phyloP scores from a whole-genome alignment of 2,888 invertebrate species.

The Vannuccia rotundouncinata region DNA sequence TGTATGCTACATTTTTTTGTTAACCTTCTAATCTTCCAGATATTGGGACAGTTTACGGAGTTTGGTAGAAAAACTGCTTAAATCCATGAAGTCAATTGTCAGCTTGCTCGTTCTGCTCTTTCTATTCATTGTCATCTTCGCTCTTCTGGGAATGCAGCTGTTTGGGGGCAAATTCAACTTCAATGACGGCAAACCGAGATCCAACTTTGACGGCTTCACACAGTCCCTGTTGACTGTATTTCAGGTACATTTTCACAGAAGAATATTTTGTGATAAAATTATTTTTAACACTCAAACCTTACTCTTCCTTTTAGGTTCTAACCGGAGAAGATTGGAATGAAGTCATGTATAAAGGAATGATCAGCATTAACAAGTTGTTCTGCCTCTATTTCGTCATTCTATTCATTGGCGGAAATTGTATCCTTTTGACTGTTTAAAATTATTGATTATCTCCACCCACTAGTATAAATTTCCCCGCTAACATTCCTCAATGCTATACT shows the following conservation, averaged over 20 bases:
- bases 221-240: slow-evolving; percentile 96
- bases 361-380: slow-evolving; percentile 79
- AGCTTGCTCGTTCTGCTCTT: slow-evolving; percentile 90
- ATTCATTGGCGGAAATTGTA: slow-evolving; percentile 93
- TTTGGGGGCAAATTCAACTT: slow-evolving; percentile 94
- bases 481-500: no score
- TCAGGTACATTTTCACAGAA: slow-evolving; percentile 67
- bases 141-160: slow-evolving; percentile 96
- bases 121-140: slow-evolving; percentile 98
- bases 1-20: not conserved
- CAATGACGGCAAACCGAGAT: slow-evolving; percentile 68
- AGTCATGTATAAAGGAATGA: slow-evolving; percentile 98
- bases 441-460: no score
- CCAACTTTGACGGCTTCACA: slow-evolving; percentile 98
- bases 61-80: slow-evolving; percentile 90
- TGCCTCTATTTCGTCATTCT: slow-evolving; percentile 97
- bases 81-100: slow-evolving; percentile 97
- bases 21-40: slow-evolving; percentile 58
- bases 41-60: slow-evolving; percentile 97
- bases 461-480: no score
- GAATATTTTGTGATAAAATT: not conserved
- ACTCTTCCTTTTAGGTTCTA: slow-evolving; percentile 69
- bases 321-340: slow-evolving; percentile 99
- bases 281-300: not conserved
- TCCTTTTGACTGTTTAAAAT: no score